A percentile compares a stretch with the other conserved stretches of the same genome.
phyloP scores from a whole-genome alignment of 2,888 invertebrate species.

The Abscondita cerata region DNA sequence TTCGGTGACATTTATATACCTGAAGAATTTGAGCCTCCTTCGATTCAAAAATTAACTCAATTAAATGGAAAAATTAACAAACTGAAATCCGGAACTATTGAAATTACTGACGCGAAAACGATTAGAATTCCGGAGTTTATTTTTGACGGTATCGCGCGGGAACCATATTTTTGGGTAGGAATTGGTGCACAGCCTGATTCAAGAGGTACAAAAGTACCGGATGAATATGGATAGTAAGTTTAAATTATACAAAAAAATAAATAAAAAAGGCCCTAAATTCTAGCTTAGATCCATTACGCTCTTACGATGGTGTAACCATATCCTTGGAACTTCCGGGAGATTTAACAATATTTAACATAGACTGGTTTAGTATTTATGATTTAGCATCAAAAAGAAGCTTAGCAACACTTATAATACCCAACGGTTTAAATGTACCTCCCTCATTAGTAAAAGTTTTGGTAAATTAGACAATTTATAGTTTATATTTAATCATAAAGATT shows the following conservation, averaged over 20 bases:
- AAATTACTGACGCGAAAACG: slow-evolving; percentile 82
- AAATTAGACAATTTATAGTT: slow-evolving; percentile 17
- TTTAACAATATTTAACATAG: slow-evolving; percentile 78
- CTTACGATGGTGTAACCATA: slow-evolving; percentile 77
- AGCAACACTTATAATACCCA: slow-evolving; percentile 79
- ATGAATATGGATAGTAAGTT: slow-evolving; percentile 88
- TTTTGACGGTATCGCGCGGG: slow-evolving; percentile 79
- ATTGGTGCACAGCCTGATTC: slow-evolving; percentile 86
- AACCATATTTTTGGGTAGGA: slow-evolving; percentile 88
- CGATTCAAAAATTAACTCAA: slow-evolving; percentile 64
- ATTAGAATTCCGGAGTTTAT: slow-evolving; percentile 77
- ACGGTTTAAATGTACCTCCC: slow-evolving; percentile 85
- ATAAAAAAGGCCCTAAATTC: background rate
- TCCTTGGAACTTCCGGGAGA: slow-evolving; percentile 81
- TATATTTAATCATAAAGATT: slow-evolving; percentile 31
- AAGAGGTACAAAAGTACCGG: slow-evolving; percentile 82
- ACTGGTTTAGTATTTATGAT: slow-evolving; percentile 87
- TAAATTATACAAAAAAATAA: background rate
- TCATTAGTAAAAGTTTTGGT: slow-evolving; percentile 71
- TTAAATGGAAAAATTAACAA: slow-evolving; percentile 69
- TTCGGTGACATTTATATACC: slow-evolving; percentile 91
- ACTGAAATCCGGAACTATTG: slow-evolving; percentile 74
- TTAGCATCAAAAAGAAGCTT: slow-evolving; percentile 70
- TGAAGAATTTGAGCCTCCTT: slow-evolving; percentile 88
- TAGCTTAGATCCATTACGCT: slow-evolving; percentile 80